Conservation (phyloP, 2,797 vertebrate species). For the Etheostoma perlongum region DNA sequence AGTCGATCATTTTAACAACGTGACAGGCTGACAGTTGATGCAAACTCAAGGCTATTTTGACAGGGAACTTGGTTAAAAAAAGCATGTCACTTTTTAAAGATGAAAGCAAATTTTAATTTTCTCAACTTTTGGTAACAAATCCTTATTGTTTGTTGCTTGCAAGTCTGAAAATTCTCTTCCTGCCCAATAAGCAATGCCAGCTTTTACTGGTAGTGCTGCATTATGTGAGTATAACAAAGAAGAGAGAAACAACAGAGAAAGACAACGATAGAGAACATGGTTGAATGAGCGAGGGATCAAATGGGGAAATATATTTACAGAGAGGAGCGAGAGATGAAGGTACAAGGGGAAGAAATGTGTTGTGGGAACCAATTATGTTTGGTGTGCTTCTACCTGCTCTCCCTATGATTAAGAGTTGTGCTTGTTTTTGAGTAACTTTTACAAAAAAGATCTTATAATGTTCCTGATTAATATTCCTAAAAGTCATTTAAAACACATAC, state of each 20-base stretch:
- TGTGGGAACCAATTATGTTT: constrained; percentile 54
- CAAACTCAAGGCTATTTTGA: constrained; percentile 39
- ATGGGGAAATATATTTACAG: constrained; percentile 48
- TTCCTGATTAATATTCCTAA: background rate
- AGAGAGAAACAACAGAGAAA: constrained; percentile 2
- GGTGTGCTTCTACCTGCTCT: constrained; percentile 32
- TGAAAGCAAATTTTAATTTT: background rate
- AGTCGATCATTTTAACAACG: constrained; percentile 12
- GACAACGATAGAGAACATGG: constrained; percentile 9
- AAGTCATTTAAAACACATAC: background rate
- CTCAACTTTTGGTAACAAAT: constrained; percentile 31
- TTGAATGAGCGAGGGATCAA: constrained; percentile 44
- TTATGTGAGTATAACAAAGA: constrained; percentile 41
- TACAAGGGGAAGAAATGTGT: constrained; percentile 22
- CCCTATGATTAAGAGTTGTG: background rate
- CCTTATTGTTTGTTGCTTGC: background rate
- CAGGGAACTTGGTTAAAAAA: constrained; percentile 20
- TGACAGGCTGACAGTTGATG: constrained; percentile 40
- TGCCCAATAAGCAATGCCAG: constrained; percentile 22
- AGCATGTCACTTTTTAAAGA: background rate
- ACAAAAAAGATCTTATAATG: constrained; percentile 18
- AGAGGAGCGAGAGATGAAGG: constrained; percentile 32
- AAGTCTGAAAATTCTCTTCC: constrained; percentile 32
- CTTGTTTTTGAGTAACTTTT: constrained; percentile 32
- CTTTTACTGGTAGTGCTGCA: constrained; percentile 28